Evolutionary conservation across 2,888 invertebrate genomes (phyloP).

Genomic region (Polia nebulosa): DNA sequence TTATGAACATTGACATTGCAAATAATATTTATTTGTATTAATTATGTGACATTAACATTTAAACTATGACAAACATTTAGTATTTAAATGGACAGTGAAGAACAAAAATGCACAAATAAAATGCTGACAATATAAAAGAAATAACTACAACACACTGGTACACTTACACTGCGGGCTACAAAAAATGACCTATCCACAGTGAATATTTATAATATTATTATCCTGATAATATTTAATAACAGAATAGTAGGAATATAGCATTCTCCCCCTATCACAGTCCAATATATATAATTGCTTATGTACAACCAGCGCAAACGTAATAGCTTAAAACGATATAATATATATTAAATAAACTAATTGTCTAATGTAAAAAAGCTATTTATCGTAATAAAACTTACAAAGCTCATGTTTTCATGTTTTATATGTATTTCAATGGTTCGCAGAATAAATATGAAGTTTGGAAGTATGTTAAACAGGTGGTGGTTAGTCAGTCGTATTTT

Average conservation of each 20-base stretch:
- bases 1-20: constrained; percentile 51
- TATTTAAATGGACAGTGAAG: constrained; percentile 38
- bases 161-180: constrained; percentile 13
- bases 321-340: constrained; percentile 58
- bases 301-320: constrained; percentile 58
- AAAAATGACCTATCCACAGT: constrained; percentile 22
- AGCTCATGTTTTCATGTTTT: constrained; percentile 79
- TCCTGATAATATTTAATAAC: constrained; percentile 21
- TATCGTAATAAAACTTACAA: constrained; percentile 78
- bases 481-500: neutral
- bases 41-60: constrained; percentile 32
- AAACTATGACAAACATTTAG: constrained; percentile 49
- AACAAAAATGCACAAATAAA: constrained; percentile 41
- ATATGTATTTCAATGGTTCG: constrained; percentile 49
- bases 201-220: constrained; percentile 10
- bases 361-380: constrained; percentile 81
- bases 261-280: constrained; percentile 52
- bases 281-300: constrained; percentile 50
- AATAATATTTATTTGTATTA: constrained; percentile 46
- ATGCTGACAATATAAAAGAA: constrained; percentile 3
- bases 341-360: constrained; percentile 63
- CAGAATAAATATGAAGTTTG: neutral
- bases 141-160: constrained; percentile 9
- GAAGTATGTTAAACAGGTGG: constrained; percentile 3
- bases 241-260: constrained; percentile 41